These are phyloP conservation scores for Ennomos quercinarius DNA, from an alignment of 2,888 invertebrate genomes.

Conservation along the genomic window DNA sequence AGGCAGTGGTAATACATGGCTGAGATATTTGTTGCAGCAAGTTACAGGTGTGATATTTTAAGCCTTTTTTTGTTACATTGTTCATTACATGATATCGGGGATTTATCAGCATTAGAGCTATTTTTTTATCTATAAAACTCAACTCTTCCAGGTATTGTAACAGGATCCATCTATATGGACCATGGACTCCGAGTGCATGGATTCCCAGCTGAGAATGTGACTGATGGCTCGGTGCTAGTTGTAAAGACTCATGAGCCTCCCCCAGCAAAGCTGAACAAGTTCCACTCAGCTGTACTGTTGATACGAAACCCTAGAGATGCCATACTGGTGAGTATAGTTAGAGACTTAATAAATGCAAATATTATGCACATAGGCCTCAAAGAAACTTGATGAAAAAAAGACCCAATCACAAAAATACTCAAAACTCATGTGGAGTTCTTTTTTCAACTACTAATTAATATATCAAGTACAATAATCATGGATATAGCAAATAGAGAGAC, in stretches of 20 bases:
- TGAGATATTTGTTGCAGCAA: constrained; percentile 91
- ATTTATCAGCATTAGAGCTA: no score
- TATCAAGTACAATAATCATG: no score
- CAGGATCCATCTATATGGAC: constrained; percentile 93
- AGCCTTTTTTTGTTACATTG: no score
- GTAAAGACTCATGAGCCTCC: constrained; percentile 93
- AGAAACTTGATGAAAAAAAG: no score
- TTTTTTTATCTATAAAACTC: no score
- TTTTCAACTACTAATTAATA: no score
- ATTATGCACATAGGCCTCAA: no score
- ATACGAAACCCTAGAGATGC: constrained; percentile 90
- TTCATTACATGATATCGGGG: no score
- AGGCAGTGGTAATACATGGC: constrained; percentile 95
- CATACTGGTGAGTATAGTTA: constrained; percentile 77
- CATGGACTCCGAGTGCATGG: constrained; percentile 91
- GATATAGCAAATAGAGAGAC: no score
- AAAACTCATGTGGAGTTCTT: no score
- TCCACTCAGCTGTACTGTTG: constrained; percentile 88
- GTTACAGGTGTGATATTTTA: constrained; percentile 85
- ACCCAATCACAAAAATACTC: no score
- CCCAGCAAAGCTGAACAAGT: constrained; percentile 83
- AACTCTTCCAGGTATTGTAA: constrained; percentile 86
- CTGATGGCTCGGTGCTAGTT: constrained; percentile 90
- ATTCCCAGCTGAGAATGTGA: constrained; percentile 91
- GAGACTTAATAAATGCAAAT: constrained; percentile 2